Evolutionary conservation across 2,113 vertebrate genomes (phyloP), one percentile per base, ranked within the genome.

Genomic region (Amphiprion percula): DNA sequence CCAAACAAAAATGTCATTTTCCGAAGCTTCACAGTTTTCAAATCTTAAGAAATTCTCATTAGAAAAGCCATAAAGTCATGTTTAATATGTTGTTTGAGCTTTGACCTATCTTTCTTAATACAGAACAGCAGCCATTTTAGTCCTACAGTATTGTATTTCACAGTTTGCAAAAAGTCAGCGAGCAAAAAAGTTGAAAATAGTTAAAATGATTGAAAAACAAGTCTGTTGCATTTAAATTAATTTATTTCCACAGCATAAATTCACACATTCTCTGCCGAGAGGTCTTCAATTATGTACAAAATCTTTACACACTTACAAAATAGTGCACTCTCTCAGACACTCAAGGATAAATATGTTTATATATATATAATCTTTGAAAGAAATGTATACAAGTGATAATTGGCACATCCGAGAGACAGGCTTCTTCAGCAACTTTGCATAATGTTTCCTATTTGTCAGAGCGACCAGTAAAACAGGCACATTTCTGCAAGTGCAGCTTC

Each of bases 371-470:
- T 73, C 30, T 74, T 66, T 1, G 80, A 64, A 75, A 66, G 7
- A 86, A 80, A 73, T 68, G 28, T 84, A 75, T 71, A 86, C 55
- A 82, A 23, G 79, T 83, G 44, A 72, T 74, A 66, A 84, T 90
- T 93, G 94, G 93, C 94, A 95, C 93, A 90, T 90, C 44, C 63
- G 53, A 62, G 68, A 89, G 44, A 78, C 62, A 82, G 58, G 59
- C 59, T 53, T 87, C 21, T 84, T 83, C 49, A 41, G 23, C 58
- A 67, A 70, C 58, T 68, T 71, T 76, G 77, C 74, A 80, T 78
- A 68, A 84, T 74, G 76, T 81, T 85, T 77, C 79, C 68, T 70
- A 58, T 86, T 79, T 50, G 60, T 80, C 70, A 67, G 77, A 82
- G 28, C 56, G 30, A 84, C 46, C 12, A 15, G 62, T 49, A 55